Evolutionary conservation across 2,888 invertebrate genomes (phyloP).

Genomic region (Himalopsyche japonica): DNA sequence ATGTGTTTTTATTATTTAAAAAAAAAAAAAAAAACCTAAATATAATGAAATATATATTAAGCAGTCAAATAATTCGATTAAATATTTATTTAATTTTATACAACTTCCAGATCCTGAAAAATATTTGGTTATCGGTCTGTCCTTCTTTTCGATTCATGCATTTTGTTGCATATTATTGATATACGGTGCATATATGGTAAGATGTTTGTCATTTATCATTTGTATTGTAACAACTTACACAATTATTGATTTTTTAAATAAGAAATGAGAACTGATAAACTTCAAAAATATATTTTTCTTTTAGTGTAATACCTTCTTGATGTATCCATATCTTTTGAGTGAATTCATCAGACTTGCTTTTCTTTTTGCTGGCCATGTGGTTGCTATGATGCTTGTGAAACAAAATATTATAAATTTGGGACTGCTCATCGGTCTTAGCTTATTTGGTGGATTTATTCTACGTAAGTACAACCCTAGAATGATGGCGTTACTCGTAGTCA

Average conservation of each 20-base stretch:
- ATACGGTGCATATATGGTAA: slow-evolving; percentile 35
- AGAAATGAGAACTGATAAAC: too few relatives aligned
- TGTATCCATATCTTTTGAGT: slow-evolving; percentile 22
- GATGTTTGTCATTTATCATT: too few relatives aligned
- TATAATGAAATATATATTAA: too few relatives aligned
- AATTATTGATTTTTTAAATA: too few relatives aligned
- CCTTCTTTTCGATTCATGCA: slow-evolving; percentile 16
- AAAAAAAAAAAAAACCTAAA: too few relatives aligned
- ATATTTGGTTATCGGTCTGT: slow-evolving; percentile 10
- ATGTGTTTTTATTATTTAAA: too few relatives aligned
- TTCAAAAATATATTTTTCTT: not conserved
- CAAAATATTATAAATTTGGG: slow-evolving; percentile 36
- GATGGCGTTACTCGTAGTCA: not conserved
- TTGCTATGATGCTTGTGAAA: slow-evolving; percentile 35
- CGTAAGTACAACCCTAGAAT: slow-evolving; percentile 18
- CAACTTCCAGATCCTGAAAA: slow-evolving; percentile 35
- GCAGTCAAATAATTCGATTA: too few relatives aligned
- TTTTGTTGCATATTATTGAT: slow-evolving; percentile 28
- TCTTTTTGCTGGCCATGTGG: slow-evolving; percentile 20
- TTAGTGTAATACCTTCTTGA: slow-evolving; percentile 27
- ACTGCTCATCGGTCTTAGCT: slow-evolving; percentile 33
- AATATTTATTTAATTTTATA: too few relatives aligned
- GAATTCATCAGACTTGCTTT: slow-evolving; percentile 20
- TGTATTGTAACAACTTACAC: too few relatives aligned
- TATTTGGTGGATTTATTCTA: slow-evolving; percentile 35